Evolutionary conservation across 2,797 vertebrate genomes (phyloP), one percentile per base, ranked within the genome.

Genomic region (Coregonus sp.): DNA sequence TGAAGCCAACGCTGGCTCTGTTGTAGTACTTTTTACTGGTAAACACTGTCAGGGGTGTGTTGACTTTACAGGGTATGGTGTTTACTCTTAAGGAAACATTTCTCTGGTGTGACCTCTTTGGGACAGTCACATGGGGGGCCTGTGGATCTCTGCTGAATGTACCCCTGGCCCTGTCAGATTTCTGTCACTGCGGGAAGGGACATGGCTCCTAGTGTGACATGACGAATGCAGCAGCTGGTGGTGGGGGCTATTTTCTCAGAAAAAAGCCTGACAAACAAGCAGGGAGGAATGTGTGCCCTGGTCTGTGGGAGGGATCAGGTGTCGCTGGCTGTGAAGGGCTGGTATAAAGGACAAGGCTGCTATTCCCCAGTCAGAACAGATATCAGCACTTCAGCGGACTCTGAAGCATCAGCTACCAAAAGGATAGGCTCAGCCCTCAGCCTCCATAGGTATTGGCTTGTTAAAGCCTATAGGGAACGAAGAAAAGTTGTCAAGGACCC

Each of bases 341-440:
- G 67, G 40, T 95, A 95, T 95, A 95, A 94, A 94, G 78, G 83
- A 71, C 85, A 25, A 82, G 80, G 85, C 84, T 54, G 52, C 77
- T 81, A 82, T 86, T 81, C 69, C 61, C 73, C 69, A 59, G 68
- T 76, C 90, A 94, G 91, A 89, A 89, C 80, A 89, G 87, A 91
- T 84, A 79, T 50, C 81, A 73, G 76, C 82, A 67, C 84, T 78
- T 87, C 65, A 66, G 29, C 52, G n/a, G 5, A 40, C 50, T 70
- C 54, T 66, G 74, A 31, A 66, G 80, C 35, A 29, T 61, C 78
- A n/a, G 75, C 81, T 73, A 65, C 54, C 2, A 37, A 75, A 76
- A 80, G 79, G 15, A 76, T 16, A 40, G 11, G 56, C 0, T 52
- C 31, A 47, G 65, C 15, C 66, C 4, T 78, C 25, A n/a, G n/a